Conservation (phyloP, 2,888 invertebrate species). For the Gordius sp. region DNA sequence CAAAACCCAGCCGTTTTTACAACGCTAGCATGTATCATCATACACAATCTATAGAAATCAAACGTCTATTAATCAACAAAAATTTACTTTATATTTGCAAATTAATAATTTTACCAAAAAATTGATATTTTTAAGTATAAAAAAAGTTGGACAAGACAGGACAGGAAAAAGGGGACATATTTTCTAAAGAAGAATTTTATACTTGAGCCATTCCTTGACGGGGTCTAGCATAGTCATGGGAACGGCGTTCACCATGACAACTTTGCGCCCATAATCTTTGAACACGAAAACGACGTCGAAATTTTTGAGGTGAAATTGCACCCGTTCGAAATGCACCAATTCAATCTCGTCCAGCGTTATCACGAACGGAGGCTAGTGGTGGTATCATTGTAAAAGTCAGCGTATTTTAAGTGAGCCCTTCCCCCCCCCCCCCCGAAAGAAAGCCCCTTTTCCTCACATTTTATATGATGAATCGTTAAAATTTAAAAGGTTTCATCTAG, state of each 20-base stretch:
- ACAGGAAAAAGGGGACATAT: neutral
- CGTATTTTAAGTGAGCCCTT: too few relatives aligned
- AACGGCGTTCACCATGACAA: slow-evolving; percentile 89
- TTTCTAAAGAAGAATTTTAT: slow-evolving; percentile 29
- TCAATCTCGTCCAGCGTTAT: slow-evolving; percentile 89
- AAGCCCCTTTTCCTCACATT: too few relatives aligned
- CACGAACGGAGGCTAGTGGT: slow-evolving; percentile 86
- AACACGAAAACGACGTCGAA: slow-evolving; percentile 99
- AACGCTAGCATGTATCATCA: too few relatives aligned
- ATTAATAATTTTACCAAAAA: neutral
- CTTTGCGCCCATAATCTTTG: slow-evolving; percentile 78
- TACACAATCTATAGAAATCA: too few relatives aligned
- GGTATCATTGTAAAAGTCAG: too few relatives aligned
- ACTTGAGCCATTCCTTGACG: slow-evolving; percentile 97
- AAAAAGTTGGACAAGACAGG: too few relatives aligned
- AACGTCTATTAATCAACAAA: too few relatives aligned
- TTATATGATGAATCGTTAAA: too few relatives aligned
- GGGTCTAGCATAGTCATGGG: slow-evolving; percentile 97
- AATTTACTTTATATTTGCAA: neutral
- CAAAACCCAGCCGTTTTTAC: too few relatives aligned
- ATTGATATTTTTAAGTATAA: neutral
- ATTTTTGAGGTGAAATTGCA: slow-evolving; percentile 89
- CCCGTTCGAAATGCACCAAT: slow-evolving; percentile 89
- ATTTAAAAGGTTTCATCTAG: too few relatives aligned
- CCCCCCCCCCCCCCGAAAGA: too few relatives aligned